These are phyloP conservation scores for Sebastiscus albofasciatus DNA, from an alignment of 2,797 vertebrate genomes.

Conservation along the genomic window DNA sequence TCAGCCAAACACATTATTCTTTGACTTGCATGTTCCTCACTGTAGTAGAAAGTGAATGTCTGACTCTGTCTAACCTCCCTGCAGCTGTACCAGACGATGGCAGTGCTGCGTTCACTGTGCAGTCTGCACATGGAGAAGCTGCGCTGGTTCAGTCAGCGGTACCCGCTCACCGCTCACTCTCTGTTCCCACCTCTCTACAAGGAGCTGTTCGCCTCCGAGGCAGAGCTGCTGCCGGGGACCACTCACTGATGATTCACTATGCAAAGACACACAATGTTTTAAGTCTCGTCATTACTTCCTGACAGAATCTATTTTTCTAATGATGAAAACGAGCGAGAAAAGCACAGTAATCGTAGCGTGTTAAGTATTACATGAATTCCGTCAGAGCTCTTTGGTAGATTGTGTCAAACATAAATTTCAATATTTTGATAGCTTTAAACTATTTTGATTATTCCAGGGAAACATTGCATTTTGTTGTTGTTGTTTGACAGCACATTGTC, in stretches of 20 bases:
- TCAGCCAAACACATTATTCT: background rate
- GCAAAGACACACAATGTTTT: slow-evolving; percentile 20
- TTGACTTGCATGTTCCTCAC: background rate
- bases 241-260: slow-evolving; percentile 61
- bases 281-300: slow-evolving; percentile 39
- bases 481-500: slow-evolving; percentile 21
- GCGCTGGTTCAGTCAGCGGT: slow-evolving; percentile 82
- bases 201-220: slow-evolving; percentile 89
- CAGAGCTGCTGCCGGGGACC: slow-evolving; percentile 75
- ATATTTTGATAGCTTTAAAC: slow-evolving; percentile 57
- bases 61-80: slow-evolving; percentile 21
- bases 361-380: slow-evolving; percentile 36
- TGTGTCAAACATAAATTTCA: slow-evolving; percentile 35
- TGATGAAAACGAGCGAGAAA: slow-evolving; percentile 40
- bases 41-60: background rate
- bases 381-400: slow-evolving; percentile 50
- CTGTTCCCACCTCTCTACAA: slow-evolving; percentile 92
- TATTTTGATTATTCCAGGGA: slow-evolving; percentile 46
- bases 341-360: slow-evolving; percentile 27
- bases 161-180: slow-evolving; percentile 80
- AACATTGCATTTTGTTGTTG: slow-evolving; percentile 26
- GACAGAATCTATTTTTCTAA: slow-evolving; percentile 80
- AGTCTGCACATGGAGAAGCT: slow-evolving; percentile 85
- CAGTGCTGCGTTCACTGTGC: slow-evolving; percentile 80
- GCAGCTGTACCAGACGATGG: slow-evolving; percentile 84